Conservation (phyloP, 1,140 invertebrate genomes). For the Drosophila suzukii region DNA sequence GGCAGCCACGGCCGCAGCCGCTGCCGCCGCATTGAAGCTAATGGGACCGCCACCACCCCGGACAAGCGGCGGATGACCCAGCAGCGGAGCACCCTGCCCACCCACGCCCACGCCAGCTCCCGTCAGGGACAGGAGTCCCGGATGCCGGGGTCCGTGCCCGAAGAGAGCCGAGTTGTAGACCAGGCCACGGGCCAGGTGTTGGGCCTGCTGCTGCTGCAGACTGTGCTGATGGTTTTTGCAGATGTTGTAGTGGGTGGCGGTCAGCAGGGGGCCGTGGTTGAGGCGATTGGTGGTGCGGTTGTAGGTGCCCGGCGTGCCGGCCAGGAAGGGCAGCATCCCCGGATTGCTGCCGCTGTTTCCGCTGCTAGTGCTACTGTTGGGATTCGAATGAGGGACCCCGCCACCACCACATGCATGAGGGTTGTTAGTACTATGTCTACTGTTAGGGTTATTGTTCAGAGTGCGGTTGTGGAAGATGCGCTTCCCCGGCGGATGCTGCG, state of each 20-base stretch:
- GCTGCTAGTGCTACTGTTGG: constrained; percentile 36
- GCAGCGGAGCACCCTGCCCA: constrained; percentile 30
- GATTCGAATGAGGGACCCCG: constrained; percentile 53
- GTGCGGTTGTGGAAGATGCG: constrained; percentile 72
- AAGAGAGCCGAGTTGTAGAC: constrained; percentile 69
- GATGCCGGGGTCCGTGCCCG: constrained; percentile 51
- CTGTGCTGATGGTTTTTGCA: constrained; percentile 73
- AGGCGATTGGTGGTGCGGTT: constrained; percentile 75
- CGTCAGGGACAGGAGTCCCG: constrained; percentile 36
- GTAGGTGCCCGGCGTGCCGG: constrained; percentile 70
- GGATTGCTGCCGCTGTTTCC: constrained; percentile 46
- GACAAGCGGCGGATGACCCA: constrained; percentile 49
- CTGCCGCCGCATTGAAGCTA: constrained; percentile 70
- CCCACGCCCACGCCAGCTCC: constrained; percentile 45
- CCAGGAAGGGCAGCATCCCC: constrained; percentile 63
- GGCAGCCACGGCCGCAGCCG: constrained; percentile 65
- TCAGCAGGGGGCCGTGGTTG: constrained; percentile 74
- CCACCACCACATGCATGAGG: constrained; percentile 65
- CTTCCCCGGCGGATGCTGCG: constrained; percentile 37
- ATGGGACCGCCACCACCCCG: constrained; percentile 36
- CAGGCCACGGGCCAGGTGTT: constrained; percentile 59
- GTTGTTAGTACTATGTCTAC: constrained; percentile 78
- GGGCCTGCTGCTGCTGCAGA: constrained; percentile 50
- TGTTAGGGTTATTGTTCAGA: constrained; percentile 76
- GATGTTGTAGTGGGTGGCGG: constrained; percentile 75